Evolutionary conservation across 2,113 vertebrate genomes (phyloP).

Genomic region (Emydocephalus ijimae): DNA sequence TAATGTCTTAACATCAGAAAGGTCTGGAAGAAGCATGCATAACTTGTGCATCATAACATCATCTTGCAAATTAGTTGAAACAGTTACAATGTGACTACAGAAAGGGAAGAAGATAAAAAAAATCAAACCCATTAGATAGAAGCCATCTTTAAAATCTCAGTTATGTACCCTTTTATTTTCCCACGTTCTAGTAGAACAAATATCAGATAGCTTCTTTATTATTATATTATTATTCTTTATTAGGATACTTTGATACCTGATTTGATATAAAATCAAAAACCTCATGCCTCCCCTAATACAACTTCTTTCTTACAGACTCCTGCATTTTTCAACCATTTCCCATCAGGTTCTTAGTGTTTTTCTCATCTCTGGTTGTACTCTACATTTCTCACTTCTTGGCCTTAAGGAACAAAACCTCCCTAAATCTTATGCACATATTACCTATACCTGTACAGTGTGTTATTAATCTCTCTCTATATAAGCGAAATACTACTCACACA

Average conservation of each 20-base stretch:
- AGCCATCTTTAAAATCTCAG: not conserved
- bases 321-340: not conserved
- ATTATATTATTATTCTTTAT: not conserved
- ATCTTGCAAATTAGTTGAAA: not conserved
- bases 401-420: not conserved
- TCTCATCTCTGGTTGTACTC: not conserved
- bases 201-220: not conserved
- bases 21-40: not conserved
- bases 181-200: not conserved
- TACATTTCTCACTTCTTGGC: conserved; percentile 20
- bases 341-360: conserved; percentile 4
- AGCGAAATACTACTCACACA: too few species aligned
- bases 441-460: conserved; percentile 6
- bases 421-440: conserved; percentile 20
- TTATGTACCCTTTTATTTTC: not conserved
- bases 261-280: not conserved
- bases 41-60: not conserved
- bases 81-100: not conserved
- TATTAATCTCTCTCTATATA: not conserved
- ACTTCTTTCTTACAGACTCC: not conserved
- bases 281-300: not conserved
- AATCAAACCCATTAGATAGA: not conserved
- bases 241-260: not conserved
- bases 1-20: not conserved
- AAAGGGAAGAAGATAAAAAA: not conserved